Base-by-base conservation (phyloP, 64 coral and sea anemone species). In the Pachyseris speciosa region DNA sequence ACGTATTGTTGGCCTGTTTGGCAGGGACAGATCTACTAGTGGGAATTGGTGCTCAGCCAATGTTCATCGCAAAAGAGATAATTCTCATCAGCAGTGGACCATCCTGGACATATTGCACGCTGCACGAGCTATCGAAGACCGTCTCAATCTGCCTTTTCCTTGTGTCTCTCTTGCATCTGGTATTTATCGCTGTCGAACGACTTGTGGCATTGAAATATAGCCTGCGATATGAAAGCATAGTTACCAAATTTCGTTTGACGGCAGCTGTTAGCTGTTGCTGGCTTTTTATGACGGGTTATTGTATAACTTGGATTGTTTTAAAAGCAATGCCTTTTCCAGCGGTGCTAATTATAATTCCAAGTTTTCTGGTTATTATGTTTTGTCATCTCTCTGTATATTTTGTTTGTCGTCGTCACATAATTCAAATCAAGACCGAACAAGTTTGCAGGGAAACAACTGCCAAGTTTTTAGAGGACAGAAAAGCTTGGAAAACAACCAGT, bases 401-500 rank as follows among this genome's bases (percentile, higher is more conserved):
- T 67, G 64, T 67, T 29, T 67, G 64, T 28, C 64, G 64, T 32
- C 64, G 64, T 67, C 64, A 67, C 26, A 11, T 31, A 4, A 15
- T 31, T 67, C 26, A 67, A 15, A 67, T 67, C 28, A 67, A 67
- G 32, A 31, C 64, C 32, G 64, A 32, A 28, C 64, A 67, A 67
- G 28, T 32, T 13, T 67, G 26, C 29, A 9, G 29, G 16, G 64
- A 67, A 67, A 28, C 64, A 9, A 31, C 26, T 31, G 26, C 29
- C 29, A 67, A 67, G 8, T 33, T 67, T 67, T 15, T 67, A 10
- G 26, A 28, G 5, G 64, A 67, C 8, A 19, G 28, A 32, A 67
- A 67, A 67, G 64, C 64, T 29, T 67, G 64, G 28, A 67, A 67
- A 67, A 67, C 64, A 67, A 67, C 64, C 25, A 29, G 7, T 67